Evolutionary conservation across 2,113 vertebrate genomes (phyloP).

Genomic region (Cettia cetti): DNA sequence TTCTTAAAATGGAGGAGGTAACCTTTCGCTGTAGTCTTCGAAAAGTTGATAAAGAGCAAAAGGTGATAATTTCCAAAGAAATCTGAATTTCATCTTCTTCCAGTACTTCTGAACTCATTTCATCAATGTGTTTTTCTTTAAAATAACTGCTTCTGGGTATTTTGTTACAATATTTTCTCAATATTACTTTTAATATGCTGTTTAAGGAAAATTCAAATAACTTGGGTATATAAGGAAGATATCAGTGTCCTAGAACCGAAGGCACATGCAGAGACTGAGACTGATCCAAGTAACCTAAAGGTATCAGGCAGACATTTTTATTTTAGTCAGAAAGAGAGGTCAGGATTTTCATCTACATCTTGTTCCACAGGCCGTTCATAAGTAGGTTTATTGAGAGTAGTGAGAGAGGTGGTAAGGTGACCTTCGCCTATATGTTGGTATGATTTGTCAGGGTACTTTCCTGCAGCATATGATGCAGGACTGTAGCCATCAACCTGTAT

Average conservation of each 20-base stretch:
- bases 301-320: background rate
- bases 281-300: background rate
- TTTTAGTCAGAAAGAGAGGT: background rate
- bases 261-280: background rate
- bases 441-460: background rate
- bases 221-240: background rate
- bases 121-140: background rate
- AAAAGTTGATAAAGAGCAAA: background rate
- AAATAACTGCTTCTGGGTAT: background rate
- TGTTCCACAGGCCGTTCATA: background rate
- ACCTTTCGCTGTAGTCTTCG: background rate
- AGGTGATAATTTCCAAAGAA: background rate
- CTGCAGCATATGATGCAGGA: background rate
- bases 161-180: background rate
- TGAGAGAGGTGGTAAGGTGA: background rate
- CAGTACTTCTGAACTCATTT: background rate
- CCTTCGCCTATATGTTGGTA: background rate
- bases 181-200: background rate
- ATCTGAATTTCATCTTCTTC: background rate
- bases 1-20: background rate
- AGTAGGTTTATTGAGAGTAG: background rate
- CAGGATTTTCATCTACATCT: background rate
- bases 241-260: fast-evolving
- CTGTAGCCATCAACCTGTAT: background rate
- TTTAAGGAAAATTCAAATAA: background rate